These are phyloP conservation scores for Numida meleagris DNA, from an alignment of 2,113 vertebrate species.

Conservation along the genomic window DNA sequence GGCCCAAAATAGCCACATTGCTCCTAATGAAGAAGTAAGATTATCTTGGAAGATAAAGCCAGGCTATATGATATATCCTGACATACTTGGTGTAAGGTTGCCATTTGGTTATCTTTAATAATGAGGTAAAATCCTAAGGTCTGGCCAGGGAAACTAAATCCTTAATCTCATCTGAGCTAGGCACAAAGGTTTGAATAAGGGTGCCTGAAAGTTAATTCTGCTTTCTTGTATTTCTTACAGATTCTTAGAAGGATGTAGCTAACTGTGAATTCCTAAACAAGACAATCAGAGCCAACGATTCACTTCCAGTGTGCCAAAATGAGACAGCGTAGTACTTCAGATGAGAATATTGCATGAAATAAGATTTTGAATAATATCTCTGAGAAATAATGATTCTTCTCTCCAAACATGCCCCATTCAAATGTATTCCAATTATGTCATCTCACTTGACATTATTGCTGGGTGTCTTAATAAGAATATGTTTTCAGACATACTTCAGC, in stretches of 20 bases:
- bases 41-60: background rate
- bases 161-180: constrained; percentile 48
- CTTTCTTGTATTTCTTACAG: background rate
- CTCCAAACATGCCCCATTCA: background rate
- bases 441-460: constrained; percentile 5
- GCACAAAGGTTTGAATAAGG: background rate
- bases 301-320: constrained; percentile 46
- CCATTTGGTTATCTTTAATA: background rate
- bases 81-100: background rate
- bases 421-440: constrained; percentile 19
- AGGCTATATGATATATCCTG: background rate
- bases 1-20: background rate
- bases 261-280: constrained; percentile 24
- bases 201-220: constrained; percentile 40
- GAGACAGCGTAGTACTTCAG: constrained; percentile 8
- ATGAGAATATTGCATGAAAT: constrained; percentile 59
- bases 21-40: background rate
- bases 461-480: background rate
- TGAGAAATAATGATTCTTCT: constrained; percentile 34
- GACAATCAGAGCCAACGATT: constrained; percentile 47
- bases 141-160: constrained; percentile 38
- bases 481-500: background rate
- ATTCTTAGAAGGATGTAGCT: constrained; percentile 50
- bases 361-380: constrained; percentile 20
- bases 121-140: background rate